Evolutionary conservation across 2,113 vertebrate genomes (phyloP).

Genomic region (Aldabrachelys gigantea): DNA sequence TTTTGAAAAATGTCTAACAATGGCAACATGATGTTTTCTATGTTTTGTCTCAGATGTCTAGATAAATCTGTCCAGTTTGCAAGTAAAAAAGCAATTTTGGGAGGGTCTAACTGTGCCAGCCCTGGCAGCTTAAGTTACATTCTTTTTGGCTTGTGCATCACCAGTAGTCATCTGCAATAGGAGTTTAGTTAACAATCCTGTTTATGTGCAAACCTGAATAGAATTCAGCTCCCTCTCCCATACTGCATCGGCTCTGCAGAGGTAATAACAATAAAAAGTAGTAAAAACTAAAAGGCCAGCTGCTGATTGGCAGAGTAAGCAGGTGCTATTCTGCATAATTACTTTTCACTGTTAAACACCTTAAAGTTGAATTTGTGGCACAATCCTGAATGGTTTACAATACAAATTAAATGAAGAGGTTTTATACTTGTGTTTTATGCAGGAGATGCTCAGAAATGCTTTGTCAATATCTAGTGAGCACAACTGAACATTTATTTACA

Average conservation of each 20-base stretch:
- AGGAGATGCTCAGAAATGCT: fast-evolving
- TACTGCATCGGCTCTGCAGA: background rate
- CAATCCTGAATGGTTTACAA: background rate
- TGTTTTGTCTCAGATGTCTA: background rate
- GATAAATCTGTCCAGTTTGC: background rate
- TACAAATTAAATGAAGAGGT: background rate
- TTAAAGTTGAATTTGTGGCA: background rate
- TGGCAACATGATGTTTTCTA: background rate
- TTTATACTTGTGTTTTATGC: background rate
- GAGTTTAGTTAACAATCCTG: background rate
- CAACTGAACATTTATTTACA: fast-evolving
- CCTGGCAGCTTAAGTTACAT: background rate
- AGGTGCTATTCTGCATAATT: background rate
- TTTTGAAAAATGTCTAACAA: background rate
- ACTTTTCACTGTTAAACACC: background rate
- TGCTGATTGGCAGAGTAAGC: background rate
- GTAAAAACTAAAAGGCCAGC: background rate
- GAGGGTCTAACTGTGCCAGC: background rate
- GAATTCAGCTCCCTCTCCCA: background rate
- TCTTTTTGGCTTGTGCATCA: background rate
- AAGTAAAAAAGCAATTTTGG: background rate
- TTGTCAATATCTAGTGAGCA: fast-evolving
- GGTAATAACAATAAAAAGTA: background rate
- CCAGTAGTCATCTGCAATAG: too few relatives aligned
- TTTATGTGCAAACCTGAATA: background rate